Percentiles rank a stretch among this genome's conserved stretches.
These are phyloP conservation scores for Popillia japonica DNA, from an alignment of 1,140 invertebrate genomes.

Conservation along the genomic window DNA sequence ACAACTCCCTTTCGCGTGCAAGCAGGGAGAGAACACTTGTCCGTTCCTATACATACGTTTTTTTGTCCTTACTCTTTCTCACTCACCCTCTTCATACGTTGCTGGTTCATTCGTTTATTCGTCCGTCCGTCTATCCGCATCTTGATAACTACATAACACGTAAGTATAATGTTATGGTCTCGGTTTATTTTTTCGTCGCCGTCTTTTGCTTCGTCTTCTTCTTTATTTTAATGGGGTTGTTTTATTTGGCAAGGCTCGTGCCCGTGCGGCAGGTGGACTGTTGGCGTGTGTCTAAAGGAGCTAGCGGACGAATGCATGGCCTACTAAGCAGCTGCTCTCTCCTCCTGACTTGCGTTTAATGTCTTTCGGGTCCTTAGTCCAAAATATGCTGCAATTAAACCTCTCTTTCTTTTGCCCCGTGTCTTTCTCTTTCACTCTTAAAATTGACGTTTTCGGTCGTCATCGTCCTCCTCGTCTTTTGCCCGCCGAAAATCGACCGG, in stretches of 20 bases:
- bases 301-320: conserved; percentile 34
- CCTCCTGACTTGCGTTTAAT: conserved; percentile 33
- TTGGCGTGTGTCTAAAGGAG: conserved; percentile 38
- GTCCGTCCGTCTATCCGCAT: conserved; percentile 16
- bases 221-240: conserved; percentile 38
- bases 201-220: conserved; percentile 24
- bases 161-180: conserved; percentile 28
- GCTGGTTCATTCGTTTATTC: conserved; percentile 14
- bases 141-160: conserved; percentile 19
- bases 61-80: conserved; percentile 19
- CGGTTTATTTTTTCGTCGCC: conserved; percentile 22
- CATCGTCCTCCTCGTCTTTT: background rate
- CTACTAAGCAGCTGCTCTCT: conserved; percentile 37
- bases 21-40: conserved; percentile 4
- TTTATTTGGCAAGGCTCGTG: conserved; percentile 39
- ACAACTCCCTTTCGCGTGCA: conserved; percentile 26
- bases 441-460: conserved; percentile 22
- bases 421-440: background rate
- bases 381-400: conserved; percentile 34
- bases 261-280: conserved; percentile 38
- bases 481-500: conserved; percentile 6
- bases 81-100: background rate
- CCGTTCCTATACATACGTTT: background rate
- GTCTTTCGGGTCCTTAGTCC: conserved; percentile 36
- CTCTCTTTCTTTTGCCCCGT: background rate